Evolutionary conservation across 2,888 invertebrate species (phyloP), one percentile per base, ranked within the genome.

Genomic region (Dioctria linearis): DNA sequence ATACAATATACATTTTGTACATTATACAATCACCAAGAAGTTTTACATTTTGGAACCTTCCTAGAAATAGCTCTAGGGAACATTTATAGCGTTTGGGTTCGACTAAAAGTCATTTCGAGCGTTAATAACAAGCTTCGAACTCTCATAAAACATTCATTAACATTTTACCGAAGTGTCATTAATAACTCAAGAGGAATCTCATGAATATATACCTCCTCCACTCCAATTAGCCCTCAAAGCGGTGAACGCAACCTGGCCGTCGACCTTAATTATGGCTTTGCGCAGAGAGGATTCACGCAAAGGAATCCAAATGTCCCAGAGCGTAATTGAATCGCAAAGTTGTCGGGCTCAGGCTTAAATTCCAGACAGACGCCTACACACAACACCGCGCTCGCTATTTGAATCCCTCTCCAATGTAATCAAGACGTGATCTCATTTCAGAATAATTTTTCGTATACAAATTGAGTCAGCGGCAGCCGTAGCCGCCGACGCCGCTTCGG

Each of bases 241-340:
- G 61, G 61, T 6, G 42, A 42, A 13, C 73, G 6, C 51, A 39
- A 6, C 76, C 13, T 76, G 49, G 46, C 61, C 76, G 76, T 63
- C 76, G 78, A 65, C 80, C 73, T 80, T 82, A 82, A 82, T 82
- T 82, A 80, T 71, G 78, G 82, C 63, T 63, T 63, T 51, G 59
- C 37, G 80, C 69, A 39, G 49, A 49, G 59, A 71, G 82, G 73
- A 76, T 80, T 78, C 78, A 80, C 82, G 78, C 76, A 54, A 78
- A 82, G 61, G 80, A 80, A 82, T 82, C 78, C 80, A 80, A 82
- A 82, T 82, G 82, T 82, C 82, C 82, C 80, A 82, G 78, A 82
- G 82, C 80, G 80, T 80, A 80, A 73, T 80, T 61, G 76, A 76
- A 76, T 76, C 61, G 63, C 76, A 11, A 37, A n/a, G 54, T 11